Base-by-base conservation (phyloP, 2,888 invertebrate species). In the Calliscelio sp. region DNA sequence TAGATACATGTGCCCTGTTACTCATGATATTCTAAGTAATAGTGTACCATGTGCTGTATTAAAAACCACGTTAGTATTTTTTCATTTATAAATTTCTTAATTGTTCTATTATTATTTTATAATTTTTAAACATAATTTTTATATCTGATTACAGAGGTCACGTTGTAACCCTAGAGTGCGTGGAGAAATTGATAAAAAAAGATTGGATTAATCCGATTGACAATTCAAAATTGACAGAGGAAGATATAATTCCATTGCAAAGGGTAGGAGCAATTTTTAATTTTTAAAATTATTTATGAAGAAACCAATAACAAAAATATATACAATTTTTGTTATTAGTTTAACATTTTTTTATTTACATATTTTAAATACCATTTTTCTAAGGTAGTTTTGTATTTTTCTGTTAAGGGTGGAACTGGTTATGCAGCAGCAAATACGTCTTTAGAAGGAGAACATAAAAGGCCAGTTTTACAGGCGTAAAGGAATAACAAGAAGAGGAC, bases 371-470 rank as follows among this genome's bases (percentile, higher is more conserved):
- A 0, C 18, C 18, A 57, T 57, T 32, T 57, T 57, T 65, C n/a
- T n/a, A n/a, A n/a, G n/a, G n/a, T n/a, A n/a, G n/a, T n/a, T n/a
- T n/a, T n/a, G n/a, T n/a, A n/a, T n/a, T n/a, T n/a, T n/a, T n/a
- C n/a, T n/a, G n/a, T n/a, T n/a, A n/a, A 97, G 96, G 99, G 99
- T 89, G 99, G 99, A 41, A 99, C 99, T 16, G 99, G 99, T 14
- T 99, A 98, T 93, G 95, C 98, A 6, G 95, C 95, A 44, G 98
- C 98, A 28, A 99, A 99, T 92, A 94, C 95, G 44, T 96, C 96
- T 87, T 94, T 99, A 73, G 95, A 97, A 93, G 98, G 96, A 10
- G 97, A 96, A 92, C 96, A 97, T 91, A 96, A 96, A 87, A 94
- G 97, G 73, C 97, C 98, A 65, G 97, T 97, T 24, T 93, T 98